phyloP scores from a whole-genome alignment of 2,888 invertebrate genomes.

The Clanis bilineata region DNA sequence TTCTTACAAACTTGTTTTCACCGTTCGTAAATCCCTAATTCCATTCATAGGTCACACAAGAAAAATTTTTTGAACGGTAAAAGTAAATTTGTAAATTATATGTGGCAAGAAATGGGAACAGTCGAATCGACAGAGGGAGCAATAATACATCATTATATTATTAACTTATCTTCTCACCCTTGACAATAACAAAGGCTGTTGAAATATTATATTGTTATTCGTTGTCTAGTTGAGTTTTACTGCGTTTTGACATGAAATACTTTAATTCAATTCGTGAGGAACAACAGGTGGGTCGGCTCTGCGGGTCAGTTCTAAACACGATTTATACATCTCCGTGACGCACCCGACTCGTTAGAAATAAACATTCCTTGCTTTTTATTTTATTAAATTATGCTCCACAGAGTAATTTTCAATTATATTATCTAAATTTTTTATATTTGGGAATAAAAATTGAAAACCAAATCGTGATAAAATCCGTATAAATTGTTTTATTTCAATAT shows the following conservation, averaged over 20 bases:
- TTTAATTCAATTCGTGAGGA: conserved; percentile 68
- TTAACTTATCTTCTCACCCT: conserved; percentile 81
- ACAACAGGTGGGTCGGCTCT: conserved; percentile 53
- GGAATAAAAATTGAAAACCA: too few relatives aligned
- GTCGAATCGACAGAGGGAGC: conserved; percentile 59
- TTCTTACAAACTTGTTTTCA: conserved; percentile 33
- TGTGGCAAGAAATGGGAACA: conserved; percentile 54
- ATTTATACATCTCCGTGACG: conserved; percentile 9
- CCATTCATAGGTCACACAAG: conserved; percentile 23
- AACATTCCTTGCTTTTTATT: background rate
- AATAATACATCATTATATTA: conserved; percentile 80
- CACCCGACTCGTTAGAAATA: conserved; percentile 8
- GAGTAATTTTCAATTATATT: too few relatives aligned
- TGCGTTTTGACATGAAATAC: conserved; percentile 73
- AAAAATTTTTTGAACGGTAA: conserved; percentile 25
- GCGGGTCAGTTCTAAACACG: conserved; percentile 8
- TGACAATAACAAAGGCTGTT: conserved; percentile 79
- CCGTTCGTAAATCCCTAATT: conserved; percentile 25
- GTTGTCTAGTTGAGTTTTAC: conserved; percentile 61
- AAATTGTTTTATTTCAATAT: too few relatives aligned
- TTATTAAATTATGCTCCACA: too few relatives aligned
- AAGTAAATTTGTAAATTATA: conserved; percentile 44
- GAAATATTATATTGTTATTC: conserved; percentile 78
- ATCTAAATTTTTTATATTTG: too few relatives aligned
- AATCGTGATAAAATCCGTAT: too few relatives aligned